Percentiles rank a stretch among this genome's conserved stretches.
phyloP scores from a whole-genome alignment of 2,888 invertebrate species.

The Trissoscelio sp. region DNA sequence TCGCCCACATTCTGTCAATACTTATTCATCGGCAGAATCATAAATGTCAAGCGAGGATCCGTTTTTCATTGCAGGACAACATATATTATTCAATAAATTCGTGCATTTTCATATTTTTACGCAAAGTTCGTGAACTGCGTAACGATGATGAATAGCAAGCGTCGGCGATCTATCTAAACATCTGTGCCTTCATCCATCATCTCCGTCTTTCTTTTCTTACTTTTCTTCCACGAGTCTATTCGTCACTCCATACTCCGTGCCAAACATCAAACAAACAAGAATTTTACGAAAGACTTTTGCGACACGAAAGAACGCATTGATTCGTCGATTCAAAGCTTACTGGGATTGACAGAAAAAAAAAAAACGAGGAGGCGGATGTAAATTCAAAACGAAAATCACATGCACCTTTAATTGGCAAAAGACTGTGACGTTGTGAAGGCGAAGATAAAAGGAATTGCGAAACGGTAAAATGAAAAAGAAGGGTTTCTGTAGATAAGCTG shows the following conservation, averaged over 20 bases:
- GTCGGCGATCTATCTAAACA: constrained; percentile 64
- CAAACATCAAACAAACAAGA: constrained; percentile 57
- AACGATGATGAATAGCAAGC: constrained; percentile 64
- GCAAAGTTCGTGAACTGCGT: constrained; percentile 52
- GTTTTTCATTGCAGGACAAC: constrained; percentile 23
- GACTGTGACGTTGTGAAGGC: background rate
- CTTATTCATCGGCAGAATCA: constrained; percentile 39
- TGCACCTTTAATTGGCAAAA: constrained; percentile 15
- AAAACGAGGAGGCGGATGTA: background rate
- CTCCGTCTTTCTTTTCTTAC: constrained; percentile 48
- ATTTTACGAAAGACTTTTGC: constrained; percentile 30
- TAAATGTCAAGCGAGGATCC: constrained; percentile 40
- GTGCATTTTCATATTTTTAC: constrained; percentile 54
- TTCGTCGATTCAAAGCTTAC: constrained; percentile 25
- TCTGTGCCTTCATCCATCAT: constrained; percentile 69
- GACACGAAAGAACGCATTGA: constrained; percentile 20
- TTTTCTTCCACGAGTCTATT: constrained; percentile 62
- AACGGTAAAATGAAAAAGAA: constrained; percentile 10
- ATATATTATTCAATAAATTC: constrained; percentile 62
- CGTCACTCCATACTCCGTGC: constrained; percentile 52
- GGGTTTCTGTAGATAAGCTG: background rate
- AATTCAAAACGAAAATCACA: constrained; percentile 30
- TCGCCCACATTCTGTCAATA: too few species aligned
- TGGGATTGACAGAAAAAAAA: background rate
- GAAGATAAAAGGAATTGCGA: constrained; percentile 14